A percentile compares a stretch with the other conserved stretches of the same genome.
Evolutionary conservation across 2,797 vertebrate species (phyloP).

Genomic region (Phataginus tricuspis): DNA sequence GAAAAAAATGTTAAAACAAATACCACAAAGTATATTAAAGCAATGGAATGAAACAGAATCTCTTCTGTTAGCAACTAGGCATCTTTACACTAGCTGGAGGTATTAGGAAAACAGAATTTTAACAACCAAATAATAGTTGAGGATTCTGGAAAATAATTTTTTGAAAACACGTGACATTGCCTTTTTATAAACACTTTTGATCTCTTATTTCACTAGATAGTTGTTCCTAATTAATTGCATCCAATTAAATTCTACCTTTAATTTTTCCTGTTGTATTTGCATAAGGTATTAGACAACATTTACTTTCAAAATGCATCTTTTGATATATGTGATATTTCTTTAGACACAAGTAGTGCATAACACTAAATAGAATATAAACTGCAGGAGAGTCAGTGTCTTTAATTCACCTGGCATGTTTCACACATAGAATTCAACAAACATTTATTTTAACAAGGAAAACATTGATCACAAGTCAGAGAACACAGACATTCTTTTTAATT

Average conservation of each 20-base stretch:
- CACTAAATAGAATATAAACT: neutral
- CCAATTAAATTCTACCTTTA: neutral
- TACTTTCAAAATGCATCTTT: neutral
- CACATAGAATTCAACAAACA: neutral
- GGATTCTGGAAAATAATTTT: neutral
- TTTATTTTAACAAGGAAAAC: neutral
- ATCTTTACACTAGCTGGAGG: neutral
- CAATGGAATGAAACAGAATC: neutral
- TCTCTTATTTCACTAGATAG: neutral
- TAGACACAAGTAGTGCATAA: neutral
- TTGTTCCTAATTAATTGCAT: neutral
- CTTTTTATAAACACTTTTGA: neutral
- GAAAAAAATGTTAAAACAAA: slow-evolving; percentile 68
- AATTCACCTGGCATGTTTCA: neutral
- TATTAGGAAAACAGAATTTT: neutral
- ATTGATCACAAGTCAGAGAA: neutral
- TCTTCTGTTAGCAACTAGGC: neutral
- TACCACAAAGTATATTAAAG: slow-evolving; percentile 31
- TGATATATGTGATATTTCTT: neutral
- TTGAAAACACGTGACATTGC: neutral
- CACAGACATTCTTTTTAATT: neutral
- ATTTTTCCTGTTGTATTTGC: neutral
- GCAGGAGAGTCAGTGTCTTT: neutral
- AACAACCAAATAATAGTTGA: neutral
- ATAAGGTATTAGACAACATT: neutral